Conservation (phyloP, 2,113 vertebrate species). For the Galeopterus variegatus region DNA sequence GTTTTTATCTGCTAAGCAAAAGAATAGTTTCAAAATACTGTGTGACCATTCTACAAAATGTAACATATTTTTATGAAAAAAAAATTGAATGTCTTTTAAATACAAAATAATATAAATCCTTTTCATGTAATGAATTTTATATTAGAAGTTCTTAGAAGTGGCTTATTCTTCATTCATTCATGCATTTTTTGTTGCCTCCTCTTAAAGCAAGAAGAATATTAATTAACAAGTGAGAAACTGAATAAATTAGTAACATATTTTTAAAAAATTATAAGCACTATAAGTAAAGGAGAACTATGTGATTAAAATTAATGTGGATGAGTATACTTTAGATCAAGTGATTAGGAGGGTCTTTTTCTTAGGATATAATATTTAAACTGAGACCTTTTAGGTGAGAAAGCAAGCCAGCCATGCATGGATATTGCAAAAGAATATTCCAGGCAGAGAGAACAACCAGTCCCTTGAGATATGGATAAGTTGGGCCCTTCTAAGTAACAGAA, state of each 20-base stretch:
- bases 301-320: background rate
- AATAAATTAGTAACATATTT: background rate
- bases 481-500: background rate
- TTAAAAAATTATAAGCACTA: background rate
- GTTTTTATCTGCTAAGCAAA: background rate
- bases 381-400: background rate
- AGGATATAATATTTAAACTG: background rate
- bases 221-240: background rate
- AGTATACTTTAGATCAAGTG: background rate
- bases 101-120: background rate
- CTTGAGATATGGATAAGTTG: background rate
- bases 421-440: background rate
- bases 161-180: background rate
- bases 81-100: background rate
- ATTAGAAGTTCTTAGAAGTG: background rate
- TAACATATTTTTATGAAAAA: background rate
- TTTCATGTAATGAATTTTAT: background rate
- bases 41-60: background rate
- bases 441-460: background rate
- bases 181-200: background rate
- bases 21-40: background rate
- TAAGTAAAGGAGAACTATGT: background rate
- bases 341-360: background rate
- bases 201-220: background rate
- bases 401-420: background rate